A percentile compares a stretch with the other conserved stretches of the same genome.
Conservation (phyloP, 2,113 vertebrate species). For the Apodemus sylvaticus region DNA sequence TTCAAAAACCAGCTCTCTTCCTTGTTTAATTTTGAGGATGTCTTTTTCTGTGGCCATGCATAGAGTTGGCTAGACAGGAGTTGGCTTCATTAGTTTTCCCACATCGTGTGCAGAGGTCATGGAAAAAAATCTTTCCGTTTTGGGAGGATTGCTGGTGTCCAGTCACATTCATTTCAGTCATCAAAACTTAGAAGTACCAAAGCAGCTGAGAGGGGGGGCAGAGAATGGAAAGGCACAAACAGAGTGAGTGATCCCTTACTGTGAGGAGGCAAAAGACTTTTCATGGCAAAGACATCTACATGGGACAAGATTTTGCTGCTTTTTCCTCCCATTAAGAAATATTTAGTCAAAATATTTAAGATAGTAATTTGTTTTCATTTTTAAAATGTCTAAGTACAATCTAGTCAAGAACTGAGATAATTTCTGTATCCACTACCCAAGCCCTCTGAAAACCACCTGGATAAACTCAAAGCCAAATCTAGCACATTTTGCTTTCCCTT, state of each 20-base stretch:
- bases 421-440: conserved; percentile 28
- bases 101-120: conserved; percentile 13
- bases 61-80: not conserved
- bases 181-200: conserved; percentile 8
- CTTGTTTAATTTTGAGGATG: conserved; percentile 48
- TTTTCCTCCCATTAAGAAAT: not conserved
- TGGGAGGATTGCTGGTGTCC: conserved; percentile 16
- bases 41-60: conserved; percentile 13
- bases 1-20: not conserved
- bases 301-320: not conserved
- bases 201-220: not conserved
- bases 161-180: not conserved
- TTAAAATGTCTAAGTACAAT: conserved; percentile 42
- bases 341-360: conserved; percentile 40
- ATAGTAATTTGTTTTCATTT: conserved; percentile 58
- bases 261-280: not conserved
- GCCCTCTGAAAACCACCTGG: conserved; percentile 58
- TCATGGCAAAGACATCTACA: not conserved
- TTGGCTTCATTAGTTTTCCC: conserved; percentile 46
- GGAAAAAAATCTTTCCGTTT: conserved; percentile 24
- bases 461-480: conserved; percentile 64
- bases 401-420: conserved; percentile 43
- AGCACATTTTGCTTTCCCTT: conserved; percentile 54
- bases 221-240: not conserved
- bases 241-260: not conserved